Conservation (phyloP, 2,113 vertebrate species). For the Mormoops blainvillei region DNA sequence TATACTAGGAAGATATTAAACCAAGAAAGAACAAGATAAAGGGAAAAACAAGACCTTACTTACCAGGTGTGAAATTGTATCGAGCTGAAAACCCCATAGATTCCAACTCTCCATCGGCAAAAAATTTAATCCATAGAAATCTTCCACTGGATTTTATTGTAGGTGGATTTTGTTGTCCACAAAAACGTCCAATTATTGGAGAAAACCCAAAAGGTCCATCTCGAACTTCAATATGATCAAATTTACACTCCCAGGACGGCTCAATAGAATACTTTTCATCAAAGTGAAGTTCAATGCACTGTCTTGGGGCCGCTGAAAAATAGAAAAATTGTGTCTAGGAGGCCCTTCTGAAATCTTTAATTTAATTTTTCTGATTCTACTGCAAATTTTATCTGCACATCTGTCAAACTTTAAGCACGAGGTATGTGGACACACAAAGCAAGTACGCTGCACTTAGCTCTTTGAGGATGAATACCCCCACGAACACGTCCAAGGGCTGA, state of each 20-base stretch:
- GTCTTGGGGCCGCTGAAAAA: slow-evolving; percentile 91
- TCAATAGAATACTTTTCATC: slow-evolving; percentile 98
- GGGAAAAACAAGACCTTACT: slow-evolving; percentile 64
- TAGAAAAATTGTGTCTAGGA: background rate
- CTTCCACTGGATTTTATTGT: slow-evolving; percentile 97
- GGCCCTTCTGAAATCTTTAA: background rate
- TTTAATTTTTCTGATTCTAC: background rate
- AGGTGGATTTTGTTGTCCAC: slow-evolving; percentile 95
- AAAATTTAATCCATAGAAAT: slow-evolving; percentile 99
- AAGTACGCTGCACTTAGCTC: background rate
- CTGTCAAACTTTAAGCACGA: background rate
- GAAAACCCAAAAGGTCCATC: slow-evolving; percentile 99
- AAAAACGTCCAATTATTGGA: slow-evolving; percentile 96
- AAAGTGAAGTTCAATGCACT: slow-evolving; percentile 98
- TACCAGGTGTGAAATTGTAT: slow-evolving; percentile 99
- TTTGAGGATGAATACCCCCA: background rate
- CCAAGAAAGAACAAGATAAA: background rate
- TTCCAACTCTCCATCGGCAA: slow-evolving; percentile 97
- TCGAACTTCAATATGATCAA: slow-evolving; percentile 99
- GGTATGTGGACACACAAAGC: background rate
- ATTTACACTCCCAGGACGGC: slow-evolving; percentile 99
- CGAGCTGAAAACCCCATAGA: slow-evolving; percentile 96
- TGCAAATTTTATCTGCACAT: background rate
- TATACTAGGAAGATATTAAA: background rate
- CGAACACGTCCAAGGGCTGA: background rate